Evolutionary conservation across 2,113 vertebrate genomes (phyloP).

Genomic region (Eupsittula cactorum): DNA sequence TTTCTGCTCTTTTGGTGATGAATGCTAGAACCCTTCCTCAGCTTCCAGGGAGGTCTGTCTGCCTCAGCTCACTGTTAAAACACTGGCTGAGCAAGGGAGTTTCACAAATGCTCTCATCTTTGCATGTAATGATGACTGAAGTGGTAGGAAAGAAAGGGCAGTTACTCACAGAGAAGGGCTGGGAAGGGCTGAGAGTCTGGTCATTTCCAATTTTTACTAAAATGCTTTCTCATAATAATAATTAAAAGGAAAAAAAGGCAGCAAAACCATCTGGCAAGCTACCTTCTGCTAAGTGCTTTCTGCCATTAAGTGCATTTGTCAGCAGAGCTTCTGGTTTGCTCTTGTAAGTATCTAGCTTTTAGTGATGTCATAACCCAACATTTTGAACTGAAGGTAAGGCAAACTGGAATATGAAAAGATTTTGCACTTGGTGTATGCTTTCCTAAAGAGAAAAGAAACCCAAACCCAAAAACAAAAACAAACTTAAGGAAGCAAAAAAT

Average conservation of each 20-base stretch:
- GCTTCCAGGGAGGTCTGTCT: not conserved
- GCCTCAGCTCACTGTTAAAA: not conserved
- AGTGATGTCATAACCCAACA: not conserved
- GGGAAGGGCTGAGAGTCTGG: not conserved
- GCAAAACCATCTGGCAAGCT: conserved; percentile 3
- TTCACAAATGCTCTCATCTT: not conserved
- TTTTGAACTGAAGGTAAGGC: not conserved
- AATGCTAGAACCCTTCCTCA: not conserved
- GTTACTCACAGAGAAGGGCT: not conserved
- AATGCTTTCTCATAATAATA: conserved; percentile 33
- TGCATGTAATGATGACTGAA: not conserved
- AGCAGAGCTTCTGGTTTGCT: not conserved
- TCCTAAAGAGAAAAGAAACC: not conserved
- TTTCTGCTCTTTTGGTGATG: not conserved
- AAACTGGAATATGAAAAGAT: not conserved
- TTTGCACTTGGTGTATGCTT: not conserved
- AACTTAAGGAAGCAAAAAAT: not conserved
- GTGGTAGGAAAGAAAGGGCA: not conserved
- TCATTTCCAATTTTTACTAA: not conserved
- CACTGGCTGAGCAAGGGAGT: not conserved
- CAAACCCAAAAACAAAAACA: not conserved
- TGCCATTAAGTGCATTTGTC: not conserved
- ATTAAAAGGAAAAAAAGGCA: not conserved
- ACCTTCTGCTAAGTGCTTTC: not conserved
- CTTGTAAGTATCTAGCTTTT: not conserved